Conservation (phyloP, 2,888 invertebrate species). For the Tiliacea aurago region DNA sequence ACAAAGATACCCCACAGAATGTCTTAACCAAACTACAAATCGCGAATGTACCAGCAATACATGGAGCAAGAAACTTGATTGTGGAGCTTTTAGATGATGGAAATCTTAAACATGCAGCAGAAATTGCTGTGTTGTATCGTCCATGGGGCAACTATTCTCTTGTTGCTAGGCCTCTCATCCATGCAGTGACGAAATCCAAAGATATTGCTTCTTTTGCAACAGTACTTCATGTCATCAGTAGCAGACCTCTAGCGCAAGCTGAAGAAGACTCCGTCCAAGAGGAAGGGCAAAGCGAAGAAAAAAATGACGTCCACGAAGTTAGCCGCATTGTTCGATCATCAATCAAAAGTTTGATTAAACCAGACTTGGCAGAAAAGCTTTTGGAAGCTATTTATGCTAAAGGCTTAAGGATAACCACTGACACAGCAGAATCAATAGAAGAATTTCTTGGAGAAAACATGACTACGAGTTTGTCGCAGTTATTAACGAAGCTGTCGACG, state of each 20-base stretch:
- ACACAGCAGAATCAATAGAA: constrained; percentile 91
- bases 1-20: constrained; percentile 89
- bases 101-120: constrained; percentile 92
- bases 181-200: constrained; percentile 90
- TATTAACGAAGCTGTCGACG: constrained; percentile 92
- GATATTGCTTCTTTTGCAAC: constrained; percentile 92
- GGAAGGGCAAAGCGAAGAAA: constrained; percentile 72
- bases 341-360: constrained; percentile 82
- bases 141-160: constrained; percentile 91
- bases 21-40: constrained; percentile 91
- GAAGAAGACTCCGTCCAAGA: constrained; percentile 77
- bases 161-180: constrained; percentile 90
- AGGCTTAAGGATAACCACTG: constrained; percentile 92
- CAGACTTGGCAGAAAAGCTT: constrained; percentile 86
- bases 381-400: constrained; percentile 90
- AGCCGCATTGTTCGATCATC: constrained; percentile 91
- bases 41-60: constrained; percentile 90
- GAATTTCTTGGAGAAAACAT: constrained; percentile 92
- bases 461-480: constrained; percentile 91
- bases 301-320: constrained; percentile 76
- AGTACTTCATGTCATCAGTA: constrained; percentile 88
- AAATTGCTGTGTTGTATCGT: constrained; percentile 90
- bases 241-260: constrained; percentile 68
- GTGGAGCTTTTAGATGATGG: constrained; percentile 89
- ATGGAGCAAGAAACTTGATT: constrained; percentile 91